Percentiles rank a stretch among this genome's conserved stretches.
Conservation (phyloP, 2,888 invertebrate genomes). For the Amblyteles armatorius region DNA sequence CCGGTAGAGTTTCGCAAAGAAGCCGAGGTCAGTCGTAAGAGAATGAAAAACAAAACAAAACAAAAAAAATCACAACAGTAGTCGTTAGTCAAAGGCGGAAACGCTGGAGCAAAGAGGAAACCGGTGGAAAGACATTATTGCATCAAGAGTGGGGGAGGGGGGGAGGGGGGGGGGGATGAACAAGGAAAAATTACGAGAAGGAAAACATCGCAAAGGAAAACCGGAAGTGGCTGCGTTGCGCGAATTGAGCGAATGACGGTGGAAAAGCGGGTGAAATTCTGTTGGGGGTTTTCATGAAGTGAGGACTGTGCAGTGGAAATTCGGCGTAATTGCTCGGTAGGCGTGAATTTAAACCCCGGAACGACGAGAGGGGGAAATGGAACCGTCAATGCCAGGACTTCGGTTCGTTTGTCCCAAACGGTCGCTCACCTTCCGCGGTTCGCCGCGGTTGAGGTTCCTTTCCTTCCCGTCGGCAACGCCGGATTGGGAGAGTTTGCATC, state of each 20-base stretch:
- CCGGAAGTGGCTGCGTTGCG: not conserved
- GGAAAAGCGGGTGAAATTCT: slow-evolving; percentile 6
- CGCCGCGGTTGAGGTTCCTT: not conserved
- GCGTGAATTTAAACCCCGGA: slow-evolving; percentile 46
- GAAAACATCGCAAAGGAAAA: slow-evolving; percentile 27
- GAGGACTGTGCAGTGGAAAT: slow-evolving; percentile 65
- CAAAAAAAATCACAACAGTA: slow-evolving; percentile 52
- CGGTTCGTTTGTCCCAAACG: not conserved
- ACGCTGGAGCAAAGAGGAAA: slow-evolving; percentile 6
- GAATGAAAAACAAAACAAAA: slow-evolving; percentile 15
- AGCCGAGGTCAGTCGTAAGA: slow-evolving; percentile 35
- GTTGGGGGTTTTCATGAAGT: slow-evolving; percentile 1
- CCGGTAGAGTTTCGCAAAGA: slow-evolving; percentile 39
- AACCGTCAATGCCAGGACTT: not conserved
- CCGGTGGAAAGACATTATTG: not conserved
- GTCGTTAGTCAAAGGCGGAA: slow-evolving; percentile 46
- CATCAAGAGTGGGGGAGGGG: too few species aligned
- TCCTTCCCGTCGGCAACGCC: not conserved
- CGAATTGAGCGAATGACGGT: not conserved
- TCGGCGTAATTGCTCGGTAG: slow-evolving; percentile 77
- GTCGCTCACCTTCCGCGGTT: not conserved
- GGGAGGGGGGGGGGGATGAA: too few species aligned
- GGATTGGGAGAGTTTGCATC: not conserved
- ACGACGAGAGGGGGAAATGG: not conserved
- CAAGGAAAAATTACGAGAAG: not conserved